phyloP scores from a whole-genome alignment of 2,888 invertebrate species.

The Neoascia interrupta region DNA sequence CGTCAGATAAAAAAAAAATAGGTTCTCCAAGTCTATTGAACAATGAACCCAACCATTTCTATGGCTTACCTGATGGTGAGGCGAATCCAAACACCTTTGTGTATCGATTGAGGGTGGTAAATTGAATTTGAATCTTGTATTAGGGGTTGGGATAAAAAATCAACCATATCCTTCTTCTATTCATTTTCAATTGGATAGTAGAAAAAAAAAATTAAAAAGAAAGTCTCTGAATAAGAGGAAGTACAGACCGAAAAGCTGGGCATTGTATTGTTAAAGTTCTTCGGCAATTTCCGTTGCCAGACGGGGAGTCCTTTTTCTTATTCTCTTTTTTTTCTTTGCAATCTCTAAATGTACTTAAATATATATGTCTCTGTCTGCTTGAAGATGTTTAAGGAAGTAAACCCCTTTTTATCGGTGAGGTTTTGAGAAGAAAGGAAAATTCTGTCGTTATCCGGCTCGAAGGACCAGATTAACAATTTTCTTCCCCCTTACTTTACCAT shows the following conservation, averaged over 20 bases:
- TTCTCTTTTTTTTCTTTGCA: too few relatives aligned
- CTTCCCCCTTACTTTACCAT: background rate
- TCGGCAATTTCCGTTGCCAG: slow-evolving; percentile 28
- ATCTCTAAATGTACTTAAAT: too few relatives aligned
- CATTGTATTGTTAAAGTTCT: slow-evolving; percentile 29
- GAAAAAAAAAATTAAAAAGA: too few relatives aligned
- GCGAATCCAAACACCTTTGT: slow-evolving; percentile 57
- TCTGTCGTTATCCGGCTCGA: slow-evolving; percentile 20
- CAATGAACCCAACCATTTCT: slow-evolving; percentile 47
- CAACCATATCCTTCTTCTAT: slow-evolving; percentile 41
- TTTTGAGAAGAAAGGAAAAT: too few relatives aligned
- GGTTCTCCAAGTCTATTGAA: slow-evolving; percentile 9
- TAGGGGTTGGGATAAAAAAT: slow-evolving; percentile 33
- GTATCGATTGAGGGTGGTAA: slow-evolving; percentile 57
- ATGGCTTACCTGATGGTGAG: slow-evolving; percentile 52
- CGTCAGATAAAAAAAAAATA: background rate
- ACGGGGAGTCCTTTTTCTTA: slow-evolving; percentile 8
- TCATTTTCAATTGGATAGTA: too few relatives aligned
- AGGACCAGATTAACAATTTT: slow-evolving; percentile 19
- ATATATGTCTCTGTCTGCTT: slow-evolving; percentile 1
- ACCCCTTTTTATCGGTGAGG: slow-evolving; percentile 11
- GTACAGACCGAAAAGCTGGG: too few relatives aligned
- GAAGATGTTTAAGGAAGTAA: slow-evolving; percentile 13
- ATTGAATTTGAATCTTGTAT: slow-evolving; percentile 66
- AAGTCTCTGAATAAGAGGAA: too few relatives aligned